Evolutionary conservation across 2,113 vertebrate genomes (phyloP), one percentile per base, ranked within the genome.

Genomic region (Cephalophus harveyi): DNA sequence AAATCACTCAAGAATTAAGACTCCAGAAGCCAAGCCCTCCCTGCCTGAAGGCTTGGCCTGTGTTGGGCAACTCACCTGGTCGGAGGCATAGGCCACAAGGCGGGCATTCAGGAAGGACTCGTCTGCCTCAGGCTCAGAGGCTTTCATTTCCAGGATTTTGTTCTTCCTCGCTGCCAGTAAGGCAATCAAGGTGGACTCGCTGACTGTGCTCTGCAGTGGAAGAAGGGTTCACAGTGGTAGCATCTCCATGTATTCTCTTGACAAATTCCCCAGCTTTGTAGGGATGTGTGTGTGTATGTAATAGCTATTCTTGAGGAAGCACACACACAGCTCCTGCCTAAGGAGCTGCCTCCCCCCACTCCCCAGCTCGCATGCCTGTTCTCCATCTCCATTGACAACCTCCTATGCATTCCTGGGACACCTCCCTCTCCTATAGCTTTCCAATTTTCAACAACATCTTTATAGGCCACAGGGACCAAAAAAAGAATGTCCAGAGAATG

Each of bases 151-250:
- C 76, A 99, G 96, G 52, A 99, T 99, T 98, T 99, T 99, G 97
- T 99, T 99, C 98, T 99, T 99, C 94, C 99, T 99, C 30, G 99
- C 99, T 48, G 99, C 99, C 57, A 99, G 98, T 84, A 99, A 98
- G 50, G 99, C 99, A 3, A 99, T 98, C 94, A 99, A 97, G 2
- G 99, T 99, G 15, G 99, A 99, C 98, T 99, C 99, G 1, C 99
- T 99, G 89, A 99, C 99, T 0, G 99, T 99, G 97, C 99, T 99
- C 99, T 99, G 97, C 43, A 96, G 98, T 27, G 81, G 93, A 91
- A 97, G 71, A 95, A 74, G 40, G 71, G 46, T 95, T 59, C 46
- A 13, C 30, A 91, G 82, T 23, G 78, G 64, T 89, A 97, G 83
- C 71, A 30, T 79, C 71, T 87, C 28, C 36, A 36, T 59, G 3